phyloP scores from a whole-genome alignment of 2,888 invertebrate genomes.

The Eustalomyia histrio region DNA sequence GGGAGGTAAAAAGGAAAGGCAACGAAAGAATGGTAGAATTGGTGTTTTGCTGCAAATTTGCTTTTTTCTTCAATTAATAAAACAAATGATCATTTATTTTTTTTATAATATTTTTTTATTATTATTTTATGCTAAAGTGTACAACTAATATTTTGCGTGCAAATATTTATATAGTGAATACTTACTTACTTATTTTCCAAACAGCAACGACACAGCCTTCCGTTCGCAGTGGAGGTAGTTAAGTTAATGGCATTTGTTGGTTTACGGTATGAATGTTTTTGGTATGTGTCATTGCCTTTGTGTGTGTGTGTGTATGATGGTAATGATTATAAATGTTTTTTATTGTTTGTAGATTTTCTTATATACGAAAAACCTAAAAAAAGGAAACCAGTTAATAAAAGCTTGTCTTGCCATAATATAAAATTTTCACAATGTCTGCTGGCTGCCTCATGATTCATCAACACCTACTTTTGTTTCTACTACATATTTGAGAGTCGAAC shows the following conservation, averaged over 20 bases:
- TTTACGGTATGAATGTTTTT: neutral
- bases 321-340: constrained; percentile 57
- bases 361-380: constrained; percentile 25
- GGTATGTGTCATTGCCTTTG: constrained; percentile 45
- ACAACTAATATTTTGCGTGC: constrained; percentile 57
- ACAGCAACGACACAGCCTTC: constrained; percentile 15
- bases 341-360: constrained; percentile 50
- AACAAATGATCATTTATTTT: constrained; percentile 12
- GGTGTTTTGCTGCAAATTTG: neutral
- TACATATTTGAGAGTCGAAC: neutral
- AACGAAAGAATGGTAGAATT: neutral
- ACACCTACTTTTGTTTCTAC: constrained; percentile 59
- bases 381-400: constrained; percentile 54
- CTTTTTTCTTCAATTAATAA: constrained; percentile 8
- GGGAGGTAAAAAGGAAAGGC: neutral
- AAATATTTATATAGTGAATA: constrained; percentile 55
- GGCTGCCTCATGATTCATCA: constrained; percentile 59
- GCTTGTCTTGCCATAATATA: constrained; percentile 45
- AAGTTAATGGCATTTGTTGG: constrained; percentile 20
- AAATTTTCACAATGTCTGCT: constrained; percentile 45
- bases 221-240: constrained; percentile 30
- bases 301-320: constrained; percentile 22
- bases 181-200: neutral
- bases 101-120: constrained; percentile 26
- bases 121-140: constrained; percentile 41